Evolutionary conservation across 2,888 invertebrate species (phyloP).

Genomic region (Lasioglossum zephyrum): DNA sequence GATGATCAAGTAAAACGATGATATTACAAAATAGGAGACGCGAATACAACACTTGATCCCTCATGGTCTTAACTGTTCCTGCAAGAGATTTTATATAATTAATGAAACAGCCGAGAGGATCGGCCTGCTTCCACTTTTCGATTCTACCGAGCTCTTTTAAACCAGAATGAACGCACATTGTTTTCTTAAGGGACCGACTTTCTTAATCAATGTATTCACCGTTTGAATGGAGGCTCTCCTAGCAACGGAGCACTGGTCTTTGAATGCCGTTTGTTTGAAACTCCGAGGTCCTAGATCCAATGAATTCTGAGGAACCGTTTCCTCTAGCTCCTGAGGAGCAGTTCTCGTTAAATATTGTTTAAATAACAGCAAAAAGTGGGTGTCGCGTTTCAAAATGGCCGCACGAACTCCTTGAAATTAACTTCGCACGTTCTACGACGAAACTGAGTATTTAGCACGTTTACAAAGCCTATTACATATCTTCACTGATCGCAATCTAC

Average conservation of each 20-base stretch:
- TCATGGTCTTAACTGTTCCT: not conserved
- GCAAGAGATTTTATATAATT: not conserved
- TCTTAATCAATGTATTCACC: constrained; percentile 15
- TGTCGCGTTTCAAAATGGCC: not conserved
- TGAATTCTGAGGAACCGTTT: constrained; percentile 15
- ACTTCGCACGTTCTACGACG: not conserved
- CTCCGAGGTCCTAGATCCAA: not conserved
- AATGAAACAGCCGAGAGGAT: not conserved
- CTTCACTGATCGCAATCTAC: not conserved
- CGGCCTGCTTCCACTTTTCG: not conserved
- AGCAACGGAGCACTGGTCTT: not conserved
- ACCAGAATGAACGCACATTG: not conserved
- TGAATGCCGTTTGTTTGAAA: constrained; percentile 12
- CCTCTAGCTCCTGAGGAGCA: not conserved
- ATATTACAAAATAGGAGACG: not conserved
- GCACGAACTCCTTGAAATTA: too few relatives aligned
- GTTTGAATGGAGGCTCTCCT: constrained; percentile 8
- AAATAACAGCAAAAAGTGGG: not conserved
- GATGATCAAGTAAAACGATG: not conserved
- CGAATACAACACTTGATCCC: not conserved
- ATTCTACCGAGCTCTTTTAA: not conserved
- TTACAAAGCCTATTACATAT: not conserved
- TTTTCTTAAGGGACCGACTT: not conserved
- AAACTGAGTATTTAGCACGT: not conserved
- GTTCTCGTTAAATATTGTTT: not conserved